These are phyloP conservation scores for Bemisia tabaci DNA, from an alignment of 1,140 invertebrate species.

Conservation along the genomic window DNA sequence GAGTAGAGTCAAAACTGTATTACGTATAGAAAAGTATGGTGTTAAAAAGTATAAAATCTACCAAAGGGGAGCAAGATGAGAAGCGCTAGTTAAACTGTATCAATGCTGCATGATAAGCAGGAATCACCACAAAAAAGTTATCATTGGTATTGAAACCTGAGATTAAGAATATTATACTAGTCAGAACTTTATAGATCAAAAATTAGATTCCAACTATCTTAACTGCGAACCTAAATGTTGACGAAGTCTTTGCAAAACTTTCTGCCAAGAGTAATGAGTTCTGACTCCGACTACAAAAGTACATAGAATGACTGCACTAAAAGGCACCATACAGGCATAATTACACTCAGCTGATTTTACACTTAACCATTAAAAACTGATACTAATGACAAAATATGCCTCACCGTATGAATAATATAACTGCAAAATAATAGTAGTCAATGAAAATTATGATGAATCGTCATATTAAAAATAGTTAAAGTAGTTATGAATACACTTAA, in stretches of 20 bases:
- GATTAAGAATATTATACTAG: no score
- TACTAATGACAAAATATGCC: neutral
- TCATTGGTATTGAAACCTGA: no score
- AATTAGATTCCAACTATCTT: no score
- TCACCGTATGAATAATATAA: neutral
- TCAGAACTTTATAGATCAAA: no score
- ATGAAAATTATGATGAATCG: neutral
- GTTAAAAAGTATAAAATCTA: no score
- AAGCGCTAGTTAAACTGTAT: no score
- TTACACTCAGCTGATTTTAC: neutral
- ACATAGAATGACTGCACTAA: neutral
- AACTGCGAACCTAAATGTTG: no score
- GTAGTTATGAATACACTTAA: neutral
- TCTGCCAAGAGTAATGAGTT: neutral
- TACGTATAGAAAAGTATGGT: no score
- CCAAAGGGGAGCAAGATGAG: no score
- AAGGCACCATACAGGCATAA: neutral
- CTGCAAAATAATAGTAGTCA: neutral
- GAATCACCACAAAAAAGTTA: no score
- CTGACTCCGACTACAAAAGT: neutral
- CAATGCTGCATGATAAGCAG: no score
- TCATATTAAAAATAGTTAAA: neutral
- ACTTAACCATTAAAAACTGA: neutral
- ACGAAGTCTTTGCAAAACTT: neutral
- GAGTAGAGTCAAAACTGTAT: no score